Percentiles rank a stretch among this genome's conserved stretches.
phyloP scores from a whole-genome alignment of 2,888 invertebrate species.

The Eristalinus sepulchralis region DNA sequence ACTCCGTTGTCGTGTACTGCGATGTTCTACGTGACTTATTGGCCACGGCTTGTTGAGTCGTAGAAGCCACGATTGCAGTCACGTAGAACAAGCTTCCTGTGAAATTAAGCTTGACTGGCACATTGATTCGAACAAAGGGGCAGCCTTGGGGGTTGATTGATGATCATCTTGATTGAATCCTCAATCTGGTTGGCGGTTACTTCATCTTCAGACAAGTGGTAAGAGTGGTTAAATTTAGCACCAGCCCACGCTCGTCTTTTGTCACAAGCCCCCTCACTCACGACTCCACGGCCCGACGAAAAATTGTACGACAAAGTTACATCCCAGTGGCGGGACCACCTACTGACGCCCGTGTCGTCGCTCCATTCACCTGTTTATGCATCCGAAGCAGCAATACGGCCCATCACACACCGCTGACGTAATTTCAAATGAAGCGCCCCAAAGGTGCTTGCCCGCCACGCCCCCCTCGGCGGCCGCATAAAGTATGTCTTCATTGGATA shows the following conservation, averaged over 20 bases:
- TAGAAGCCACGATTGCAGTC: not conserved
- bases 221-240: not conserved
- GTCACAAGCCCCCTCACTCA: not conserved
- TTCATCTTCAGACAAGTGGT: not conserved
- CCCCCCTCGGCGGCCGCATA: constrained; percentile 32
- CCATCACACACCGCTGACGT: not conserved
- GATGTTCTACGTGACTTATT: not conserved
- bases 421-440: constrained; percentile 2
- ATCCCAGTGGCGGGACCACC: not conserved
- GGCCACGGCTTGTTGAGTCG: not conserved
- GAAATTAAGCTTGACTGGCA: not conserved
- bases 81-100: not conserved
- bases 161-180: not conserved
- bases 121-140: not conserved
- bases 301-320: not conserved
- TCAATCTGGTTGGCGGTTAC: not conserved
- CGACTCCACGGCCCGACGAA: not conserved
- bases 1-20: not conserved
- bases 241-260: not conserved
- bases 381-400: not conserved
- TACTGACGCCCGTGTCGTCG: not conserved
- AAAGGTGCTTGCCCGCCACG: constrained; percentile 24
- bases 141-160: not conserved
- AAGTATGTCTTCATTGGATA: constrained; percentile 40
- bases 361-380: not conserved